Base-by-base conservation (phyloP, 1,140 invertebrate species). In the Ditylenchus dipsaci region DNA sequence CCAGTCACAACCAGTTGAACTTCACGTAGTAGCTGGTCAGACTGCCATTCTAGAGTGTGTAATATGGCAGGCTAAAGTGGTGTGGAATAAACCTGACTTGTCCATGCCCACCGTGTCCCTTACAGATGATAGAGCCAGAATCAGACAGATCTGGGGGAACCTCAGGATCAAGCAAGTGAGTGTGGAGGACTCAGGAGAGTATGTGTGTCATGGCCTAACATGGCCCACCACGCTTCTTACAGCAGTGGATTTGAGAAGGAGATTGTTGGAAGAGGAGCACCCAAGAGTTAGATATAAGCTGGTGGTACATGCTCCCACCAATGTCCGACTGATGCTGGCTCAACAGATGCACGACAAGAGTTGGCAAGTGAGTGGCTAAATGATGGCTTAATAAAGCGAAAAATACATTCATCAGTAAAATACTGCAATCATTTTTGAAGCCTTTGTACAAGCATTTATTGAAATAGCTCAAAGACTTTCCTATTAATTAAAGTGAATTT, bases 141-240 rank as follows among this genome's bases (percentile, higher is more conserved):
- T 78, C 62, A 71, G 70, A 21, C 76, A 78, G 38, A 68, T 76
- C 27, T 78, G 76, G 76, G 76, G 76, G 21, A 78, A 78, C 30
- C 33, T 78, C 9, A 45, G 65, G 13, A 71, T 78, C 27, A 77
- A 72, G 30, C 53, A 72, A 19, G 72, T 75, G 23, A 19, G 47
- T 29, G 27, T 75, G 23, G 65, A 76, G 21, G 77, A 78, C 63
- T 45, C 75, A 30, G 77, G 72, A 15, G 62, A 75, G 1, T 78
- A 78, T 43, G 53, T 76, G 17, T 78, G 77, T 66, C 67, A 72
- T 29, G 77, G 74, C 11, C 19, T 77, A 19, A 26, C 49, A 7
- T 53, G 49, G 49, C 49, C 49, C 3, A 53, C 49, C n/a, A 53
- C 49, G 8, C 23, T 53, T 3, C 49, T 53, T 1, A 56, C 62